These are phyloP conservation scores for Barbus barbus DNA, from an alignment of 2,113 vertebrate genomes.

Conservation along the genomic window DNA sequence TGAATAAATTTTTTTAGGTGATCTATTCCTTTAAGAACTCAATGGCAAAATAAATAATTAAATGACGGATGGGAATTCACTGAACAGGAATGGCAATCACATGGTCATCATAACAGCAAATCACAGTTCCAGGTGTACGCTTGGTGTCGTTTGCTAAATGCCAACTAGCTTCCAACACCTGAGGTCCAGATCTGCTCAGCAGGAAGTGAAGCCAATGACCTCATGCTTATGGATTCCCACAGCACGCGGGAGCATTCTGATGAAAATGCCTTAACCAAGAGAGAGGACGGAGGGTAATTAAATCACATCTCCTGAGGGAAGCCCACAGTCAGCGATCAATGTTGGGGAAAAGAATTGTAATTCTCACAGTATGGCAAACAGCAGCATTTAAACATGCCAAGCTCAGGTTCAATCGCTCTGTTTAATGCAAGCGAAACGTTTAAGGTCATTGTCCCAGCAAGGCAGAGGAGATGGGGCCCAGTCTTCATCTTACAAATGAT, in stretches of 20 bases:
- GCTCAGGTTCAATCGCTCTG: conserved; percentile 37
- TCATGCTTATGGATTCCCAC: conserved; percentile 41
- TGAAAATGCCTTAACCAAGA: conserved; percentile 31
- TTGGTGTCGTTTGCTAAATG: conserved; percentile 9
- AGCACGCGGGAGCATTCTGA: conserved; percentile 28
- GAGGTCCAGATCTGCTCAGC: background rate
- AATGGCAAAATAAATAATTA: background rate
- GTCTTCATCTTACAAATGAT: conserved; percentile 11
- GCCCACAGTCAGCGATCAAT: conserved; percentile 39
- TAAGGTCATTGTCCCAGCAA: conserved; percentile 10
- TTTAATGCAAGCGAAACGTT: conserved; percentile 31
- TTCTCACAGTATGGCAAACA: conserved; percentile 9
- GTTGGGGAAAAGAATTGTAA: conserved; percentile 27
- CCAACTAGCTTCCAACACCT: conserved; percentile 33
- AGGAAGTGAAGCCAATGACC: conserved; percentile 18
- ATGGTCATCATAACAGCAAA: background rate
- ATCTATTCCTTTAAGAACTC: conserved; percentile 1
- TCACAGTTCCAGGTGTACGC: conserved; percentile 1
- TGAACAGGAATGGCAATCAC: background rate
- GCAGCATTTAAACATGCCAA: conserved; percentile 45
- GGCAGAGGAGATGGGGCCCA: background rate
- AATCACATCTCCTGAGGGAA: conserved; percentile 36
- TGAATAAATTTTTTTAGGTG: background rate
- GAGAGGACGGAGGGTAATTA: conserved; percentile 38
- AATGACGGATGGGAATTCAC: background rate